Evolutionary conservation across 2,797 vertebrate species (phyloP).

Genomic region (Pipistrellus pygmaeus): DNA sequence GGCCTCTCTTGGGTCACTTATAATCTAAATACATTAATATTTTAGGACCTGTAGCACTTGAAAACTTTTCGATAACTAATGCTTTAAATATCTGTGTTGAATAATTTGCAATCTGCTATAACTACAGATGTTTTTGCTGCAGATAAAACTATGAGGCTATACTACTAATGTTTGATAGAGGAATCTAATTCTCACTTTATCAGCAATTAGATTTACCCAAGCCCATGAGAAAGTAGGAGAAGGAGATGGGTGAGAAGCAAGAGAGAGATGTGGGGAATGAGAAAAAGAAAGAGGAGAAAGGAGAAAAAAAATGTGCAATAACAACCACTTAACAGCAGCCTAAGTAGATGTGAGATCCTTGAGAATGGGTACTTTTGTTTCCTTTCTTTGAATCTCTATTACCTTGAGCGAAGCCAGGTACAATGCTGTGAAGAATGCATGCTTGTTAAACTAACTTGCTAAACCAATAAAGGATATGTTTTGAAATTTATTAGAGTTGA

Average conservation of each 20-base stretch:
- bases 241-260: background rate
- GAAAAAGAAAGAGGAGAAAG: background rate
- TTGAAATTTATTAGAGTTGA: background rate
- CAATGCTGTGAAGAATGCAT: background rate
- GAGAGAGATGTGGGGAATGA: background rate
- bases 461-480: background rate
- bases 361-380: background rate
- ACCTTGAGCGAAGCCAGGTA: background rate
- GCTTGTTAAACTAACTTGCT: background rate
- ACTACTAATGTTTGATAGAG: background rate
- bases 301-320: background rate
- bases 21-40: conserved; percentile 44
- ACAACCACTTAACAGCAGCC: background rate
- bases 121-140: background rate
- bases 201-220: background rate
- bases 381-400: background rate
- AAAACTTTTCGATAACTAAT: background rate
- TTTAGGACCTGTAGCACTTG: background rate
- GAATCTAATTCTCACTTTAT: background rate
- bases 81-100: background rate
- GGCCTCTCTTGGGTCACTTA: background rate
- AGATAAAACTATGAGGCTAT: background rate
- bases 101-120: background rate
- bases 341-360: background rate
- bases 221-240: background rate